Evolutionary conservation across 2,113 vertebrate species (phyloP), one percentile per base, ranked within the genome.

Genomic region (Elephas maximus): DNA sequence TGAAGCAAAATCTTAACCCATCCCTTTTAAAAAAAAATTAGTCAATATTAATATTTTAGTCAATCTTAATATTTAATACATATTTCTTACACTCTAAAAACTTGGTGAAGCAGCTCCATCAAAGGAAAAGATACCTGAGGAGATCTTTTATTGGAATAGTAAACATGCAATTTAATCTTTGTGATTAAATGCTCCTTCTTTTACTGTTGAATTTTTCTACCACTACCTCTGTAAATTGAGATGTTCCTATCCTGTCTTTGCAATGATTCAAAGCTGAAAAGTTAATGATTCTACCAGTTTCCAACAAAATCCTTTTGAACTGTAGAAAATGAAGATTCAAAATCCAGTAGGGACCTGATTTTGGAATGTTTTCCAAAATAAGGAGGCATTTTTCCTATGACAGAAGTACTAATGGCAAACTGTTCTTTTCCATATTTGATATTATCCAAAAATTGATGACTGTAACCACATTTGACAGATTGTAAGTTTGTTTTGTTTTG

Each of bases 251-350:
- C 96, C 97, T 98, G 97, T 98, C 98, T 98, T 98, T 97, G 98
- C 98, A 98, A 98, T 98, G 98, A 97, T 98, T 99, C 98, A 99
- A 98, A 98, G 97, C 97, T 98, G 98, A 99, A 98, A 99, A 98
- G 98, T 99, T 99, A 99, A 99, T 98, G 98, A 98, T 98, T 99
- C 99, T 99, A 99, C 98, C 99, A 99, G 98, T 98, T 99, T 99
- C 98, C 98, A 98, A 98, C 88, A 98, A 98, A 99, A 98, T 98
- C 98, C 98, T 98, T 96, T 96, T 94, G 96, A 98, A 98, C 96
- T 85, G 92, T 98, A 98, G 98, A 98, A 99, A 99, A 98, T 96
- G 97, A 99, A 99, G 99, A 98, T 98, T 98, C 98, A 97, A 98
- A 98, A 98, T 99, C 98, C 98, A 98, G 97, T 98, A 98, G 98